Percentiles rank a stretch among this genome's conserved stretches.
phyloP scores from a whole-genome alignment of 1,140 invertebrate species.

The Copidosoma floridanum region DNA sequence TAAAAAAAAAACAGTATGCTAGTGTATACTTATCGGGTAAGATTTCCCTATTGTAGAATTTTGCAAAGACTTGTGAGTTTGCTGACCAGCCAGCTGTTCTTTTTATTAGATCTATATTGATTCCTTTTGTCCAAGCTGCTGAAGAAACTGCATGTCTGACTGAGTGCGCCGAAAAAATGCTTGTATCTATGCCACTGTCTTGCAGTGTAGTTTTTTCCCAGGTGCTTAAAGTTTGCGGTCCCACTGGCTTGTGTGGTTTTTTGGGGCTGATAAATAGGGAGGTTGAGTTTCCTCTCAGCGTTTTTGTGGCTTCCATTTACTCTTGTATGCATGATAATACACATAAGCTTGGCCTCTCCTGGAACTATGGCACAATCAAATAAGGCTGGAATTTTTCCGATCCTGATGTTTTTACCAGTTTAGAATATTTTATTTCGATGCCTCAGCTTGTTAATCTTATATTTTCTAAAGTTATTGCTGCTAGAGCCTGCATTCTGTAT shows the following conservation, averaged over 20 bases:
- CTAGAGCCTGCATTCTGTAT: not conserved
- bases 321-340: not conserved
- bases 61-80: not conserved
- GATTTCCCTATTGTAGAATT: not conserved
- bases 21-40: not conserved
- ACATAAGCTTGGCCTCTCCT: not conserved
- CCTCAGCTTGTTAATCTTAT: not conserved
- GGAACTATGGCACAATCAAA: not conserved
- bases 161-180: not conserved
- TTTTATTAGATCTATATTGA: not conserved
- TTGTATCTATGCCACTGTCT: not conserved
- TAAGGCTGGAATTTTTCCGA: not conserved
- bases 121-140: not conserved
- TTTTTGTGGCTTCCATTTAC: conserved; percentile 18
- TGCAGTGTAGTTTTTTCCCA: not conserved
- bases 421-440: not conserved
- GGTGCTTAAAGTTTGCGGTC: not conserved
- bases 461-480: not conserved
- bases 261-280: not conserved
- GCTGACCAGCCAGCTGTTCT: not conserved
- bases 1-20: too few relatives aligned
- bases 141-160: not conserved
- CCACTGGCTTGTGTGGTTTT: not conserved
- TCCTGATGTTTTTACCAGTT: not conserved
- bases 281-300: conserved; percentile 9